phyloP scores from a whole-genome alignment of 2,888 invertebrate genomes.

The Ephialtes manifestator region DNA sequence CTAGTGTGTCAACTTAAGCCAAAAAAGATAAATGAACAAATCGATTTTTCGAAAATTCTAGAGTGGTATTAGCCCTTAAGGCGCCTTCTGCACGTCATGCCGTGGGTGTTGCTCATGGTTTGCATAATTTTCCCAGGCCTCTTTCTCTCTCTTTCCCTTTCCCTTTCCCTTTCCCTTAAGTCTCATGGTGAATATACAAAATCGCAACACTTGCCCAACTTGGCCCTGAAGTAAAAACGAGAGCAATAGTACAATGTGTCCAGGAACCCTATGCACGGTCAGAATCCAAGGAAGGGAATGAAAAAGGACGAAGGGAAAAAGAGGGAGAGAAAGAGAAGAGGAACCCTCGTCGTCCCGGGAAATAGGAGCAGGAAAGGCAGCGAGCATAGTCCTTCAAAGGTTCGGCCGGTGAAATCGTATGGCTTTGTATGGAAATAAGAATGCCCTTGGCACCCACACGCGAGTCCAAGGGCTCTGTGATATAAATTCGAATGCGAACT shows the following conservation, averaged over 20 bases:
- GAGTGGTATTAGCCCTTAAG: no score
- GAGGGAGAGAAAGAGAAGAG: slow-evolving; percentile 42
- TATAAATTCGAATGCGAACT: slow-evolving; percentile 79
- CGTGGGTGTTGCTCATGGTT: slow-evolving; percentile 72
- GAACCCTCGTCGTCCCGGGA: slow-evolving; percentile 70
- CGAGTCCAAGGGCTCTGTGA: slow-evolving; percentile 67
- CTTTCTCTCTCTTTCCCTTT: neutral
- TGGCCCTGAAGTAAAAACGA: slow-evolving; percentile 62
- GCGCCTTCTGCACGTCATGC: slow-evolving; percentile 4
- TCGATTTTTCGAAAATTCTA: no score
- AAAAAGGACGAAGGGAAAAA: slow-evolving; percentile 53
- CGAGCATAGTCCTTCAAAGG: slow-evolving; percentile 78
- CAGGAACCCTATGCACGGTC: slow-evolving; percentile 28
- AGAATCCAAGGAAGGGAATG: slow-evolving; percentile 34
- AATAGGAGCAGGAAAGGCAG: slow-evolving; percentile 44
- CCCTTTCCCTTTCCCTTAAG: neutral
- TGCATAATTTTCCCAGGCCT: slow-evolving; percentile 80
- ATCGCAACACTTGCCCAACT: slow-evolving; percentile 80
- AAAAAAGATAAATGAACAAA: no score
- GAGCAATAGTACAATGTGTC: slow-evolving; percentile 37
- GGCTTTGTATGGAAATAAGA: slow-evolving; percentile 84
- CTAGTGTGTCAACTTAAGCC: no score
- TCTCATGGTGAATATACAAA: slow-evolving; percentile 73
- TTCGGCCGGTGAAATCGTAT: slow-evolving; percentile 80
- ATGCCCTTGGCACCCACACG: slow-evolving; percentile 77